Evolutionary conservation across 2,113 vertebrate species (phyloP).

Genomic region (Otis tarda): DNA sequence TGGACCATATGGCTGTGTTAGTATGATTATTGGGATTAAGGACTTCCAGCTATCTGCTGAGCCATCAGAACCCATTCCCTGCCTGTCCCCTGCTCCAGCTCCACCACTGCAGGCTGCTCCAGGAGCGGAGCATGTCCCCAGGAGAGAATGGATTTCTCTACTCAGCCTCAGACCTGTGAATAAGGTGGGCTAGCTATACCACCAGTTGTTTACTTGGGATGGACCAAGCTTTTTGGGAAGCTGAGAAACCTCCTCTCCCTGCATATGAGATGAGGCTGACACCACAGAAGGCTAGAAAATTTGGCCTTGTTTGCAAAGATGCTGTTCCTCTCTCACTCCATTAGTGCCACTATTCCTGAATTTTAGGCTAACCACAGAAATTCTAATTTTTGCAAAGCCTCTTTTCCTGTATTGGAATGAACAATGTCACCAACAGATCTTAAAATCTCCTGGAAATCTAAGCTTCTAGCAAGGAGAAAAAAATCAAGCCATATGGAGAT

Average conservation of each 20-base stretch:
- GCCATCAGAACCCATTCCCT: background rate
- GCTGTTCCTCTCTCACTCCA: background rate
- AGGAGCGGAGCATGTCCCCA: rapidly evolving
- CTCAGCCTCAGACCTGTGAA: background rate
- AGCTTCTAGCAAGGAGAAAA: background rate
- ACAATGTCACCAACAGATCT: background rate
- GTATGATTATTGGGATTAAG: background rate
- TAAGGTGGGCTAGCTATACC: background rate
- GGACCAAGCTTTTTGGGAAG: background rate
- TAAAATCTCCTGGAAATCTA: background rate
- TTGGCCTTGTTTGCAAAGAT: background rate
- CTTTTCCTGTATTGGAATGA: background rate
- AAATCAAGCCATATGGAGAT: background rate
- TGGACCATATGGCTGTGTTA: background rate
- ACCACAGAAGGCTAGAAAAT: background rate
- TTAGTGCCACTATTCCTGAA: background rate
- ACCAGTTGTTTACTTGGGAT: background rate
- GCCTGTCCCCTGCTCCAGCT: background rate
- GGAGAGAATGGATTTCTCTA: background rate
- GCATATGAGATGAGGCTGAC: background rate
- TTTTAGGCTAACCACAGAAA: background rate
- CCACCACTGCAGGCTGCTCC: background rate
- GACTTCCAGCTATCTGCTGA: background rate
- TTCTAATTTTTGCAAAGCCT: background rate
- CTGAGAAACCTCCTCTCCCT: background rate